Percentiles rank a stretch among this genome's conserved stretches.
These are phyloP conservation scores for Caenorhabditis sp. DNA, from an alignment of 2,888 invertebrate genomes.

Conservation along the genomic window DNA sequence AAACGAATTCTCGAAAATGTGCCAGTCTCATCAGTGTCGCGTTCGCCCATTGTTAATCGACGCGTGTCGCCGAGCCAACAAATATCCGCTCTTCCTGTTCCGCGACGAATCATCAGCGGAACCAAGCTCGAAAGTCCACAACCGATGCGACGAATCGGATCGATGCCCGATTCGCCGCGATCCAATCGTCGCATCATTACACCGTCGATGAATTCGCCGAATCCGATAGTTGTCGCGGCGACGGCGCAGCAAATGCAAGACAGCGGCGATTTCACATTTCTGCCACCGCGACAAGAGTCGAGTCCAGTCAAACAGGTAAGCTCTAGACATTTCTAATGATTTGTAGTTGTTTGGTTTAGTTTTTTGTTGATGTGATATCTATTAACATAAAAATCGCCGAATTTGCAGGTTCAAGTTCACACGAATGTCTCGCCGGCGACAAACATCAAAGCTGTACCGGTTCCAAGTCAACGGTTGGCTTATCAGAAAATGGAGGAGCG, in stretches of 20 bases:
- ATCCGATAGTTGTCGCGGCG: conserved; percentile 49
- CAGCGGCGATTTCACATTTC: conserved; percentile 69
- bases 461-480: conserved; percentile 66
- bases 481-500: conserved; percentile 68
- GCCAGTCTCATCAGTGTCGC: conserved; percentile 9
- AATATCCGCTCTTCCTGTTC: conserved; percentile 42
- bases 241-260: conserved; percentile 44
- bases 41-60: conserved; percentile 22
- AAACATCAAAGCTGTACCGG: conserved; percentile 64
- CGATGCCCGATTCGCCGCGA: conserved; percentile 38
- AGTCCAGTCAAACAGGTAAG: conserved; percentile 67
- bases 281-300: conserved; percentile 58
- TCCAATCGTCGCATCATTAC: conserved; percentile 17
- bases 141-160: conserved; percentile 12
- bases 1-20: conserved; percentile 57
- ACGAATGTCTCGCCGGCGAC: conserved; percentile 43
- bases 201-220: conserved; percentile 17
- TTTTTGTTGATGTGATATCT: neutral
- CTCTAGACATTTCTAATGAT: neutral
- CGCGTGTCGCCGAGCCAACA: conserved; percentile 3
- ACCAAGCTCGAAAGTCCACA: conserved; percentile 20
- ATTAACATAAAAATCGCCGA: neutral
- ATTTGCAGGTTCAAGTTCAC: conserved; percentile 57
- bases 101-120: conserved; percentile 17
- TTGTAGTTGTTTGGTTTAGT: neutral